Base-by-base conservation (phyloP, 1,140 invertebrate genomes). In the Chironomus striatipennis region DNA sequence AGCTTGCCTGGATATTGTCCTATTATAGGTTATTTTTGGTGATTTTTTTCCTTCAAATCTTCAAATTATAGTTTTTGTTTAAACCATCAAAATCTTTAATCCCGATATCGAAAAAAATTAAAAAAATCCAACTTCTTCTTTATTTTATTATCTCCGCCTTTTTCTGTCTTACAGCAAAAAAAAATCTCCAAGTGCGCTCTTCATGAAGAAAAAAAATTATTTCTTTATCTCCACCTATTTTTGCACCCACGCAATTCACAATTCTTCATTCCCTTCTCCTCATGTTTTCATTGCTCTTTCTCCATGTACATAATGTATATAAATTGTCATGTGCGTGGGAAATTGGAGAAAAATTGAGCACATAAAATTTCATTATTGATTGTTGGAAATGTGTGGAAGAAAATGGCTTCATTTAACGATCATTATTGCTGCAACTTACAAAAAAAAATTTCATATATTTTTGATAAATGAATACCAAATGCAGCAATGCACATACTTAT, bases 391-490 rank as follows among this genome's bases (percentile, higher is more conserved):
- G 24, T 34, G 24, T 21, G 65, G 65, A 70, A 21, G 18, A 70
- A 70, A 70, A 70, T 70, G 65, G 65, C 17, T 9, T 18, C 20
- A 20, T 67, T 17, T 17, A 18, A 67, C 18, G 7, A 47, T 47
- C 1, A 47, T 57, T 12, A 57, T 57, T 15, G n/a, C 24, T 34
- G 12, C 0, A 70, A 20, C 65, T 18, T 2, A 34, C 24, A 17
- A 18, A 67, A 67, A 47, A 67, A 67, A 67, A 18, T 2, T 2
- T 34, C 24, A 34, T 34, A 70, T 70, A n/a, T n/a, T n/a, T 70
- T 20, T 70, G 65, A 70, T 18, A 70, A 70, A 70, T 70, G 65
- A 70, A 70, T 18, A 21, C 20, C 65, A 21, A 70, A 20, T 70
- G 65, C 65, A 20, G 9, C 18, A 12, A 12, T 57, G 47, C 47